Evolutionary conservation across 2,888 invertebrate species (phyloP).

Genomic region (Nemotelus pantherinus): DNA sequence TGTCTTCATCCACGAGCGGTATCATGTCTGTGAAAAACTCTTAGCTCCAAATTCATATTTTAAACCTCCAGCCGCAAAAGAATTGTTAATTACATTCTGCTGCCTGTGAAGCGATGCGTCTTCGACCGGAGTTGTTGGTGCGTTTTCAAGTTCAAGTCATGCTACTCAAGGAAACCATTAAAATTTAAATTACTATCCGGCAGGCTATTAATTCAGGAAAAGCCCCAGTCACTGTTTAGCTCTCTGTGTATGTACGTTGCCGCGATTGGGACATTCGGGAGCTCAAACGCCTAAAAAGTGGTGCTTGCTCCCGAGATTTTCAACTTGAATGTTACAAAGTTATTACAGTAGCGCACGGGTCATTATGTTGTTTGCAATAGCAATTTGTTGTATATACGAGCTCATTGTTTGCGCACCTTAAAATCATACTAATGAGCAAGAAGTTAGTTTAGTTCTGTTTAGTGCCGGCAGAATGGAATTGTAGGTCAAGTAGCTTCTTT

Average conservation of each 20-base stretch:
- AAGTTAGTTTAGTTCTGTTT: not conserved
- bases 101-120: not conserved
- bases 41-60: conserved; percentile 19
- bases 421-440: not conserved
- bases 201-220: conserved; percentile 36
- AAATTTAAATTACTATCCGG: conserved; percentile 42
- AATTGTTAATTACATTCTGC: conserved; percentile 42
- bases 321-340: not conserved
- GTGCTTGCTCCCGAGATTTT: too few relatives aligned
- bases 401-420: not conserved
- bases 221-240: conserved; percentile 4
- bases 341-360: conserved; percentile 2
- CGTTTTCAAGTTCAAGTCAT: conserved; percentile 39
- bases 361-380: conserved; percentile 28
- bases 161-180: conserved; percentile 38
- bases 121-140: conserved; percentile 17
- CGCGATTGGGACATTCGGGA: too few relatives aligned
- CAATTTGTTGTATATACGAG: conserved; percentile 17
- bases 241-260: not conserved
- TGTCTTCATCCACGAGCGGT: too few relatives aligned
- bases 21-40: too few relatives aligned
- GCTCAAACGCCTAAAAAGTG: too few relatives aligned
- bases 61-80: conserved; percentile 39
- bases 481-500: too few relatives aligned
- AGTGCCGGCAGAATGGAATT: too few relatives aligned